Percentiles rank a stretch among this genome's conserved stretches.
Evolutionary conservation across 2,888 invertebrate genomes (phyloP).

Genomic region (Caenorhabditis zanzibari): DNA sequence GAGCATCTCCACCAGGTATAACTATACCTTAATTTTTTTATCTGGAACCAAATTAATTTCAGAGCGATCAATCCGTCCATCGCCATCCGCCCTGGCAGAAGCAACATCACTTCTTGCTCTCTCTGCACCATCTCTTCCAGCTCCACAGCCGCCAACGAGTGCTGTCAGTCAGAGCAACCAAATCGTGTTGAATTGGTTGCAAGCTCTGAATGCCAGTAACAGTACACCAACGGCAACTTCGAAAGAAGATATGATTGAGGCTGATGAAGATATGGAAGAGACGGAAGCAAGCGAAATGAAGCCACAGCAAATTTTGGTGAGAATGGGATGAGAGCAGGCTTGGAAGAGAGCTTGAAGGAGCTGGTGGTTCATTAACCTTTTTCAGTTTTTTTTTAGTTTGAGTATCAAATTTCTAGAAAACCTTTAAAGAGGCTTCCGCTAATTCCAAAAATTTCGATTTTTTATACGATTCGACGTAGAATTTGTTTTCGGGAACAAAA

Average conservation of each 20-base stretch:
- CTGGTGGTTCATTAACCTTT: background rate
- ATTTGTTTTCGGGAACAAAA: too few relatives aligned
- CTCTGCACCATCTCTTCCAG: slow-evolving; percentile 69
- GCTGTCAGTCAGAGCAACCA: slow-evolving; percentile 82
- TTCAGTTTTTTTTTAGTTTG: too few relatives aligned
- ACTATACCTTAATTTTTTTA: background rate
- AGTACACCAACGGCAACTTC: slow-evolving; percentile 36
- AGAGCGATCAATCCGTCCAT: slow-evolving; percentile 68
- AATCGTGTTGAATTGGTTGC: slow-evolving; percentile 83
- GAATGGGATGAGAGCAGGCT: background rate
- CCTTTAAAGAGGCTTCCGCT: background rate
- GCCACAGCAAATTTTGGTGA: slow-evolving; percentile 28
- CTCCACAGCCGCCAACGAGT: slow-evolving; percentile 64
- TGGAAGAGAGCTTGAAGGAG: too few relatives aligned
- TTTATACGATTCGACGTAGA: too few relatives aligned
- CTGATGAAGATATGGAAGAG: slow-evolving; percentile 81
- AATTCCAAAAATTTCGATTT: too few relatives aligned
- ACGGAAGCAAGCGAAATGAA: slow-evolving; percentile 72
- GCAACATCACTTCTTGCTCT: slow-evolving; percentile 83
- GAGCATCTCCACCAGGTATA: slow-evolving; percentile 43
- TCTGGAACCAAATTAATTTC: slow-evolving; percentile 5
- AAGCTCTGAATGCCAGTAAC: slow-evolving; percentile 74
- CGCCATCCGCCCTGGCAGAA: slow-evolving; percentile 78
- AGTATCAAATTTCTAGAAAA: background rate
- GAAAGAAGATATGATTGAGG: slow-evolving; percentile 72